Percentiles rank a stretch among this genome's conserved stretches.
Conservation (phyloP, 2,888 invertebrate species). For the Agonopterix heracliana region DNA sequence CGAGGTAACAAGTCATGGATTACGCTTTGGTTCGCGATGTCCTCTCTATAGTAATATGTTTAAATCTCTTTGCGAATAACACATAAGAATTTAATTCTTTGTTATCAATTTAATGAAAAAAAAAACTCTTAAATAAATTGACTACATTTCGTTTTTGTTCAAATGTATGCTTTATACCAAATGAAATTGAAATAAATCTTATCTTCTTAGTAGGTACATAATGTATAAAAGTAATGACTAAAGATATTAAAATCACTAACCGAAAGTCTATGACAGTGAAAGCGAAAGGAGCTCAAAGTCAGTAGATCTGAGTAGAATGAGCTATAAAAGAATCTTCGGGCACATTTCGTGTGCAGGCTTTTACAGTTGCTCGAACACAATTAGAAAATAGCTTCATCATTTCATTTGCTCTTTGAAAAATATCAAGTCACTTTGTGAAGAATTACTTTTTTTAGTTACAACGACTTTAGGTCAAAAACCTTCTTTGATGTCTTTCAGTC, state of each 20-base stretch:
- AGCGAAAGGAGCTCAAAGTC: neutral
- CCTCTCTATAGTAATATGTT: too few species aligned
- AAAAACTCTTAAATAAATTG: too few species aligned
- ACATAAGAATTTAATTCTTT: too few species aligned
- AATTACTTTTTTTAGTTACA: neutral
- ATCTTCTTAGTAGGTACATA: neutral
- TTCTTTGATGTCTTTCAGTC: neutral
- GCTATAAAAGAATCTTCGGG: slow-evolving; percentile 1
- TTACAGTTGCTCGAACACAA: slow-evolving; percentile 37
- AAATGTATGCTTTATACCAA: neutral
- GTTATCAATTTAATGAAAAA: too few species aligned
- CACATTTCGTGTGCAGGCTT: slow-evolving; percentile 32
- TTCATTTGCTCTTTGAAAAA: slow-evolving; percentile 5
- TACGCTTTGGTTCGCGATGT: too few species aligned
- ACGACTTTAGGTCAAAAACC: neutral
- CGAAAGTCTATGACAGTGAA: neutral
- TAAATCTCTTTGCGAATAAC: too few species aligned
- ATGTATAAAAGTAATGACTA: neutral
- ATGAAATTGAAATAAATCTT: neutral
- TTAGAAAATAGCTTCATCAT: slow-evolving; percentile 40
- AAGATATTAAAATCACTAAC: neutral
- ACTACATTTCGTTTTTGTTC: too few species aligned
- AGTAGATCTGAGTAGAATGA: slow-evolving; percentile 15
- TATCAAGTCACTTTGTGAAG: neutral
- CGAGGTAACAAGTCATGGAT: too few species aligned